Conservation (phyloP, 2,888 invertebrate genomes). For the Disparrhopalites patrizii region DNA sequence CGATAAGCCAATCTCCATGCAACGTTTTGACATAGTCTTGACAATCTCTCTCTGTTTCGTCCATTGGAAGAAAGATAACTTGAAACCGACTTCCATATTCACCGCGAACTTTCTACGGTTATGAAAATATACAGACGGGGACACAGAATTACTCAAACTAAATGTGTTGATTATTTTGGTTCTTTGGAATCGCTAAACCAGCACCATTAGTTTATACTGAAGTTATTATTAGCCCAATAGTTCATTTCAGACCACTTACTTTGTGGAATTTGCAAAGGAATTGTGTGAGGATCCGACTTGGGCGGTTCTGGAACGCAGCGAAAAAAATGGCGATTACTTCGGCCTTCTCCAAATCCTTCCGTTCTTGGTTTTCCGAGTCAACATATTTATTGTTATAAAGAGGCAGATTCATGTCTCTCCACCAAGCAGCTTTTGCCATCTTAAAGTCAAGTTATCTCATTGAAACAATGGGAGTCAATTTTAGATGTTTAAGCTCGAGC, state of each 20-base stretch:
- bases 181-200: no score
- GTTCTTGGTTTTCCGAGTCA: slow-evolving; percentile 23
- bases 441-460: no score
- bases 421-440: slow-evolving; percentile 35
- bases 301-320: slow-evolving; percentile 37
- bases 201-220: no score
- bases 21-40: slow-evolving; percentile 36
- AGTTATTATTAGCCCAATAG: background rate
- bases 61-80: slow-evolving; percentile 39
- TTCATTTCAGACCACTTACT: no score
- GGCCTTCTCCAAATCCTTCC: slow-evolving; percentile 31
- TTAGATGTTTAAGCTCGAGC: background rate
- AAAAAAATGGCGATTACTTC: slow-evolving; percentile 37
- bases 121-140: no score
- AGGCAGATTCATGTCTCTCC: slow-evolving; percentile 31
- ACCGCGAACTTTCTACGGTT: slow-evolving; percentile 25
- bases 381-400: slow-evolving; percentile 36
- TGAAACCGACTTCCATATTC: slow-evolving; percentile 34
- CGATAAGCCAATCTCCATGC: slow-evolving; percentile 39
- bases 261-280: slow-evolving; percentile 36
- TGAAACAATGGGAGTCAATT: no score
- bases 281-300: slow-evolving; percentile 34
- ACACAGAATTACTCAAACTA: background rate
- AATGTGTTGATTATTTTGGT: background rate
- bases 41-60: slow-evolving; percentile 40